Evolutionary conservation across 1,140 invertebrate genomes (phyloP).

Genomic region (Choristoneura fumiferana): DNA sequence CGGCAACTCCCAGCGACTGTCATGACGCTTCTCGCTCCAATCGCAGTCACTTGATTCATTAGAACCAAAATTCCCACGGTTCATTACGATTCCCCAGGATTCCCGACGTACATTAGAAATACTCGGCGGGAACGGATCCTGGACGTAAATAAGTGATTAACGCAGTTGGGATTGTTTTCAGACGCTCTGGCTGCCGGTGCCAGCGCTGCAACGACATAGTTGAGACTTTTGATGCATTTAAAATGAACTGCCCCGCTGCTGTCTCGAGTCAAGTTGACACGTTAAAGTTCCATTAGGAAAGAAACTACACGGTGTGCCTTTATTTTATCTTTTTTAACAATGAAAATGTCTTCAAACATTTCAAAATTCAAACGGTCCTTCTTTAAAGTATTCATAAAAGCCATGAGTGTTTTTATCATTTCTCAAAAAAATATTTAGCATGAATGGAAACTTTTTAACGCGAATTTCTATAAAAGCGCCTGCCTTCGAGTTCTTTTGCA

Average conservation of each 20-base stretch:
- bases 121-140: slow-evolving; percentile 57
- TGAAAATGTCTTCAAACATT: not conserved
- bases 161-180: slow-evolving; percentile 75
- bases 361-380: slow-evolving; percentile 2
- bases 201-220: slow-evolving; percentile 38
- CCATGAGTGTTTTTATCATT: slow-evolving; percentile 18
- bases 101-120: slow-evolving; percentile 71
- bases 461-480: slow-evolving; percentile 35
- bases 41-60: slow-evolving; percentile 39
- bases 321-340: slow-evolving; percentile 24
- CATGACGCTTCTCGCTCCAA: too few relatives aligned
- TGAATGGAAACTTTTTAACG: slow-evolving; percentile 29
- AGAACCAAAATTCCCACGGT: slow-evolving; percentile 68
- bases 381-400: slow-evolving; percentile 1
- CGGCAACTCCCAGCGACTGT: too few relatives aligned
- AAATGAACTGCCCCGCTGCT: slow-evolving; percentile 49
- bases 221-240: slow-evolving; percentile 67
- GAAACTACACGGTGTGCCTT: slow-evolving; percentile 31
- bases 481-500: slow-evolving; percentile 52
- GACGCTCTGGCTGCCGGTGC: slow-evolving; percentile 38
- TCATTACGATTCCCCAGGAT: slow-evolving; percentile 69
- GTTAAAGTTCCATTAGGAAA: slow-evolving; percentile 55
- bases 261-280: slow-evolving; percentile 27
- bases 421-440: slow-evolving; percentile 32
- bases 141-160: slow-evolving; percentile 76